Evolutionary conservation across 2,888 invertebrate species (phyloP), one percentile per base, ranked within the genome.

Genomic region (Chydorus sphaericus): DNA sequence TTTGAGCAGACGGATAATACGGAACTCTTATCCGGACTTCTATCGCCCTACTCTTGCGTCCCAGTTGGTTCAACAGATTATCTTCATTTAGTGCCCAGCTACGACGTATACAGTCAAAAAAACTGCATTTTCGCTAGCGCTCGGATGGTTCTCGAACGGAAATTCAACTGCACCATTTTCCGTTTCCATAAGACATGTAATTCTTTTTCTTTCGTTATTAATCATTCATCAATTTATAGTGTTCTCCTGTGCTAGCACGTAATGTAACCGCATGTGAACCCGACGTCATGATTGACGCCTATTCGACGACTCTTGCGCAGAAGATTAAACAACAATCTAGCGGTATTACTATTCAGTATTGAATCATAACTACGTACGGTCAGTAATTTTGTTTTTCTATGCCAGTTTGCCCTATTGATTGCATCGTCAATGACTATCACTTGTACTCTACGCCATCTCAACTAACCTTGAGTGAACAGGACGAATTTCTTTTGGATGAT

Each of bases 1-100:
- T 20, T 23, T 48, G n/a, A 33, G 20, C 49, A 55, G 55, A 55
- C 55, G 14, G 55, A 55, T 36, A 55, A 55, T 31, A 48, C 48
- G 26, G 55, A 36, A 48, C 28, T 48, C 36, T 16, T 31, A 33
- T 26, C 23, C 6, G 23, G 38, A 14, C 23, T 18, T 8, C 30
- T 55, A 23, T 48, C 55, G 5, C 55, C 55, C 3, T 38, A 33
- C 20, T 31, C 49, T 14, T 55, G 55, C 55, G 28, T 55, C 11
- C 55, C 49, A 10, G 20, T 31, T 31, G 31, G 36, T 11, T n/a
- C 48, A 11, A 49, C 37, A 31, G 23, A 31, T 33, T 37, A 49
- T 16, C 20, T 14, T 18, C 16, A 20, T 28, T 49, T 31, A 18
- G 49, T 48, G n/a, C 55, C 49, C 23, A 30, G 33, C n/a, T 55